Percentiles rank a stretch among this genome's conserved stretches.
These are phyloP conservation scores for Eubasilissa splendida DNA, from an alignment of 2,888 invertebrate genomes.

Conservation along the genomic window DNA sequence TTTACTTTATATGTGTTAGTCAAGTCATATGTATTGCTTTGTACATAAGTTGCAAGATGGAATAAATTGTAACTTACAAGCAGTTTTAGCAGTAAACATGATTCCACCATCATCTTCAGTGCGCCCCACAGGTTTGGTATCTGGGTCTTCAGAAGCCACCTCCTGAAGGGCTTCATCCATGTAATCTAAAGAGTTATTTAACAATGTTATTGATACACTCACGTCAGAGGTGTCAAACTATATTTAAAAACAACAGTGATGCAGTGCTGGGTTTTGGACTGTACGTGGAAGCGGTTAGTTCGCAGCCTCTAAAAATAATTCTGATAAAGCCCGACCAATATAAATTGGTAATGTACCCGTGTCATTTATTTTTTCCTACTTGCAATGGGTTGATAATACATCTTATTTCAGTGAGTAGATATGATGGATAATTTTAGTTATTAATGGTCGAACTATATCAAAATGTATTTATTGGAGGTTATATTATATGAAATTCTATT, in stretches of 20 bases:
- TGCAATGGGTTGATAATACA: no score
- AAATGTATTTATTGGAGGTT: no score
- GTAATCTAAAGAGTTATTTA: conserved; percentile 76
- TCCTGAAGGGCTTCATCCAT: conserved; percentile 88
- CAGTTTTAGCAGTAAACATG: conserved; percentile 91
- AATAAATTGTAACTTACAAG: conserved; percentile 79
- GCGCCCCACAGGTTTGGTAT: conserved; percentile 71
- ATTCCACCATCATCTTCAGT: conserved; percentile 89
- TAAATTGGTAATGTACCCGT: no score
- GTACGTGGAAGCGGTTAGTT: conserved; percentile 6
- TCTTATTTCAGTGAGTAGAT: no score
- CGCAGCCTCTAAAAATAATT: conserved; percentile 10
- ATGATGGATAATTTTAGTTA: no score
- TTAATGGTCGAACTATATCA: no score
- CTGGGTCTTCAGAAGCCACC: conserved; percentile 71
- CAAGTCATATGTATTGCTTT: not conserved
- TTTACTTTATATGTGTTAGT: conserved; percentile 14
- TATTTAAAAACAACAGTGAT: not conserved
- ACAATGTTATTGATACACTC: not conserved
- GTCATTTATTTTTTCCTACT: no score
- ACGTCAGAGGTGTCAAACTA: not conserved
- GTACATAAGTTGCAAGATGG: not conserved
- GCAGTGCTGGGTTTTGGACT: not conserved
- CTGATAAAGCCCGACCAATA: no score
- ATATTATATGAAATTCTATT: no score